A percentile compares a stretch with the other conserved stretches of the same genome.
Conservation (phyloP, 1,140 invertebrate genomes). For the Drosophila quadrilineata region DNA sequence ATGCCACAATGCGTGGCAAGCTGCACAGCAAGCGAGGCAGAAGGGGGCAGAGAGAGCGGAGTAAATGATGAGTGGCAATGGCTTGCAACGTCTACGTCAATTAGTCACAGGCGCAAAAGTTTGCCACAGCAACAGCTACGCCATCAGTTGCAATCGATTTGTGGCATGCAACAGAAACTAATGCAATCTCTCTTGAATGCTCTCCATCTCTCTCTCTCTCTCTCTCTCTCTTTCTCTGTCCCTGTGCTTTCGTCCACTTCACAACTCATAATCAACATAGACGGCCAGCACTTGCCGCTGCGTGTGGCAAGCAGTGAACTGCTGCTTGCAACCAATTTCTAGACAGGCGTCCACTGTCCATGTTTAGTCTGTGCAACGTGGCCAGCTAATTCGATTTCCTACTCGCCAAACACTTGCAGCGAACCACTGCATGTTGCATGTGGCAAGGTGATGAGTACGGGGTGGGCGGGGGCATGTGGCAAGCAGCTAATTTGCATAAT, state of each 20-base stretch:
- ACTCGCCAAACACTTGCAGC: slow-evolving; percentile 70
- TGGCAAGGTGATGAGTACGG: slow-evolving; percentile 5
- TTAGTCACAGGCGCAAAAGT: slow-evolving; percentile 45
- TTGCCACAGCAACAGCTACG: neutral
- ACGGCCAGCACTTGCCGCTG: slow-evolving; percentile 16
- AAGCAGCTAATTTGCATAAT: slow-evolving; percentile 70
- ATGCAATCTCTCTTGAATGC: too few species aligned
- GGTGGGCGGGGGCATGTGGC: slow-evolving; percentile 12
- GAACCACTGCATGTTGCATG: slow-evolving; percentile 10
- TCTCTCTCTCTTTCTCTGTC: neutral
- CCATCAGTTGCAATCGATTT: slow-evolving; percentile 15
- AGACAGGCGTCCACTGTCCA: neutral
- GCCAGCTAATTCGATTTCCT: slow-evolving; percentile 75
- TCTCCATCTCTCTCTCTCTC: too few species aligned
- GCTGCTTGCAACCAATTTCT: slow-evolving; percentile 4
- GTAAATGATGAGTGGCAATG: slow-evolving; percentile 32
- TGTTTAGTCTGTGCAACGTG: slow-evolving; percentile 40
- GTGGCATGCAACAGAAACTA: slow-evolving; percentile 20
- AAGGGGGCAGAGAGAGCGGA: slow-evolving; percentile 8
- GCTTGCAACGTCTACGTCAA: slow-evolving; percentile 71
- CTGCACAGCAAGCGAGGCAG: neutral
- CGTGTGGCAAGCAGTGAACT: slow-evolving; percentile 37
- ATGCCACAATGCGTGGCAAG: neutral
- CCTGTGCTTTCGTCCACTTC: slow-evolving; percentile 6
- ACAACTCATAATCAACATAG: slow-evolving; percentile 26